A percentile compares a stretch with the other conserved stretches of the same genome.
These are phyloP conservation scores for Thalassophryne amazonica DNA, from an alignment of 2,797 vertebrate species.

Conservation along the genomic window DNA sequence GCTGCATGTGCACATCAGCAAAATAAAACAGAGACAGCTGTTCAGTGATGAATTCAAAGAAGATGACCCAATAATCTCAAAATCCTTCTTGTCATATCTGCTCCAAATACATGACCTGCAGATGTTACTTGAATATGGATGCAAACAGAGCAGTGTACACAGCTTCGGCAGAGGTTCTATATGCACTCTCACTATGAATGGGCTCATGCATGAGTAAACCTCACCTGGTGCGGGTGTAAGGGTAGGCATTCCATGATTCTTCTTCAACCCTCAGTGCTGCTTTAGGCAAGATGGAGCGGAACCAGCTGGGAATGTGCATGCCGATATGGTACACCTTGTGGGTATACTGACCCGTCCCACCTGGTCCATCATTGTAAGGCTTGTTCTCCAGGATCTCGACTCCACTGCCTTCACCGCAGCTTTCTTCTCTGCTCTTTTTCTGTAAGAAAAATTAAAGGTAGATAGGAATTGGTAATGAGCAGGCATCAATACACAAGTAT, in stretches of 20 bases:
- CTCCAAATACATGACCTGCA: too few relatives aligned
- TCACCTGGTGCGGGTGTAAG: conserved; percentile 93
- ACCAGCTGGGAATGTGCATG: conserved; percentile 99
- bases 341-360: conserved; percentile 93
- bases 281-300: conserved; percentile 94
- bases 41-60: too few relatives aligned
- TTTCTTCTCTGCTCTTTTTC: conserved; percentile 99
- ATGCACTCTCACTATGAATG: conserved; percentile 2
- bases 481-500: too few relatives aligned
- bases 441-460: conserved; percentile 48
- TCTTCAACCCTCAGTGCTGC: conserved; percentile 92
- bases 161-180: conserved; percentile 8
- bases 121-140: too few relatives aligned
- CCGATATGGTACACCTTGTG: conserved; percentile 99
- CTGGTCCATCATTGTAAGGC: conserved; percentile 93
- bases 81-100: too few relatives aligned
- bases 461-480: neutral
- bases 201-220: neutral
- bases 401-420: conserved; percentile 92
- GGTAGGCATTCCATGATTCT: conserved; percentile 95
- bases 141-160: neutral
- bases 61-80: too few relatives aligned
- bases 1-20: too few relatives aligned
- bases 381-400: conserved; percentile 98
- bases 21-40: too few relatives aligned